These are phyloP conservation scores for Hydropsyche betteni DNA, from an alignment of 2,888 invertebrate genomes.

Conservation along the genomic window DNA sequence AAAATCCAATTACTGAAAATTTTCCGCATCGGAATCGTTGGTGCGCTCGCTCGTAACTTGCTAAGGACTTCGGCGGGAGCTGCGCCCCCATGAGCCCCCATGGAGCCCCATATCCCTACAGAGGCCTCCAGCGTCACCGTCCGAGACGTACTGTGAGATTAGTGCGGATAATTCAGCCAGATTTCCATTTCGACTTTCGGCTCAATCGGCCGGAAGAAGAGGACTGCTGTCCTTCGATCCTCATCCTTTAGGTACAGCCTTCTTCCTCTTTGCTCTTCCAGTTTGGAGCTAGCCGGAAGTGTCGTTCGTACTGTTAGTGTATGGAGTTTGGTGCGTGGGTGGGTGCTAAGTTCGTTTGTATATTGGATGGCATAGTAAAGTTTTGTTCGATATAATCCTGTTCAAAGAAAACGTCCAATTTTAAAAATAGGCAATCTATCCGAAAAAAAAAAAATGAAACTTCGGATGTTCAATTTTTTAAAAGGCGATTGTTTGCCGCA, in stretches of 20 bases:
- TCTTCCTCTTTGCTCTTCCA: not conserved
- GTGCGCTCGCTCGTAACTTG: not conserved
- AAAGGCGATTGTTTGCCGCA: too few relatives aligned
- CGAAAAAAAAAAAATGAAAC: too few relatives aligned
- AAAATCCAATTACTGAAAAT: conserved; percentile 45
- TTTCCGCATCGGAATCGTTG: conserved; percentile 30
- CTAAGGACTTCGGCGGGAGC: not conserved
- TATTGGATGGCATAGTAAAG: too few relatives aligned
- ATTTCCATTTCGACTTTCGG: conserved; percentile 27
- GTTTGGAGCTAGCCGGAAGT: not conserved
- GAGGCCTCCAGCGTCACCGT: conserved; percentile 45
- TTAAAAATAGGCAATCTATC: too few relatives aligned
- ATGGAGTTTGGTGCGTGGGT: not conserved
- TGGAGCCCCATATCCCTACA: conserved; percentile 10
- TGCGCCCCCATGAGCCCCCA: not conserved
- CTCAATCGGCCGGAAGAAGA: conserved; percentile 5
- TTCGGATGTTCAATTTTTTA: too few relatives aligned
- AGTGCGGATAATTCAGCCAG: conserved; percentile 18
- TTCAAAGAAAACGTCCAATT: too few relatives aligned
- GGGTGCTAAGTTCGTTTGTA: not conserved
- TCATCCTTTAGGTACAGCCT: too few relatives aligned
- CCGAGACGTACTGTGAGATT: conserved; percentile 46
- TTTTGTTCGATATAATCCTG: too few relatives aligned
- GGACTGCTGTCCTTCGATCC: too few relatives aligned
- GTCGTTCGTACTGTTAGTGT: not conserved